Evolutionary conservation across 2,797 vertebrate genomes (phyloP), one percentile per base, ranked within the genome.

Genomic region (Scleropages formosus): DNA sequence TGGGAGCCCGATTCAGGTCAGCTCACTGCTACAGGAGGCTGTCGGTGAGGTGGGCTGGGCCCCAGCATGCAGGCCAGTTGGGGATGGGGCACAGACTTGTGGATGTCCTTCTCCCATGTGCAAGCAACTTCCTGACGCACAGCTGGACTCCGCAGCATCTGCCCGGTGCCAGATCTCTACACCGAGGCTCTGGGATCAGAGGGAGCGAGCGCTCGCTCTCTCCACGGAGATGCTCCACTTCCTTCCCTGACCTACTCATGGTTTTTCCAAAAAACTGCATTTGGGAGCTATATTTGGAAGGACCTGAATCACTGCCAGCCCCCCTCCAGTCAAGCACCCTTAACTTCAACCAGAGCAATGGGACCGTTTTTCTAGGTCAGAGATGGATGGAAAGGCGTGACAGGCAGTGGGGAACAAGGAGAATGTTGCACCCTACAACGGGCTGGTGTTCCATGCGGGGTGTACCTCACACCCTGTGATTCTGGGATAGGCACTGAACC

Each of bases 231-330:
- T 66, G 63, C 63, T 58, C 63, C 31, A 59, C 49, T 67, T 67
- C 71, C 69, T 58, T 44, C 56, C 16, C 67, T 63, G 67, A 53
- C 67, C 75, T 71, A 69, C 74, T 49, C 53, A n/a, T 58, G 4
- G 58, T 59, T 66, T 75, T 75, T 69, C 74, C 74, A 59, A 75
- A n/a, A 75, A 75, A 69, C 74, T 61, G 65, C 56, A 59, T 27
- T 61, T 73, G 8, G 20, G 69, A 44, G 53, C 74, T 75, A 75
- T 75, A 75, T 75, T 68, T 59, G 74, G 64, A 51, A 44, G 53
- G 39, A 68, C 10, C 74, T 68, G 39, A 69, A 68, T 60, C 26
- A 39, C 20, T 49, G 65, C 74, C 74, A 69, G 39, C 60, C 51
- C 72, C 53, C 51, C n/a, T 63, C 7, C 46, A 31, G 10, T 53